These are phyloP conservation scores for Florisuga fusca DNA, from an alignment of 2,797 vertebrate species.

Conservation along the genomic window DNA sequence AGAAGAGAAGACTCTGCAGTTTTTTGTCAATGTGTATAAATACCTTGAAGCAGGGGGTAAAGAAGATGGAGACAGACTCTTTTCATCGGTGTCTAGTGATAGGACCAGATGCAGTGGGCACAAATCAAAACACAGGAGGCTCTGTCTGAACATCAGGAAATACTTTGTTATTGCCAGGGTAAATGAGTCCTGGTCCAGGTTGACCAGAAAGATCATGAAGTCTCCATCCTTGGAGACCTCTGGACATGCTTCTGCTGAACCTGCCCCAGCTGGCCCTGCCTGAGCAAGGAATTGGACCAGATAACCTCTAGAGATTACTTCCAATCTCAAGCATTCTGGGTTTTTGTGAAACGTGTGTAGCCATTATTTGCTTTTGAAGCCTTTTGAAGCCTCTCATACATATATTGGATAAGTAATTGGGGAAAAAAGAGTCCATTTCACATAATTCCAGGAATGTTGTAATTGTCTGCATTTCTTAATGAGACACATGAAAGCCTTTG, in stretches of 20 bases:
- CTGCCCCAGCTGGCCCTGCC: accelerated
- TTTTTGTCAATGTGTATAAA: not conserved
- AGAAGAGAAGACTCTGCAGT: not conserved
- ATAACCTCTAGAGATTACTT: not conserved
- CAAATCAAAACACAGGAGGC: not conserved
- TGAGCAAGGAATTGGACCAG: not conserved
- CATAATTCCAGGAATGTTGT: not conserved
- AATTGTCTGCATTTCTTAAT: not conserved
- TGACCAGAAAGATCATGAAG: not conserved
- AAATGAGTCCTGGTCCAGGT: not conserved
- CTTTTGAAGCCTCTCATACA: not conserved
- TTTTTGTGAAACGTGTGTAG: not conserved
- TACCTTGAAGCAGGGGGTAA: not conserved
- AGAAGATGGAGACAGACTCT: not conserved
- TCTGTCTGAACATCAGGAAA: not conserved
- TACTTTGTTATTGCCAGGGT: not conserved
- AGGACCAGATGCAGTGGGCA: not conserved
- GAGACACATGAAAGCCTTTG: not conserved
- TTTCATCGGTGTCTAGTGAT: not conserved
- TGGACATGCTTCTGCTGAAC: not conserved
- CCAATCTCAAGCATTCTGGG: accelerated
- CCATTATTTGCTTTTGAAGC: not conserved
- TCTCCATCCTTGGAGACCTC: not conserved
- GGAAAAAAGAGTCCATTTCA: not conserved
- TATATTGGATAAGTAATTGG: not conserved